Conservation (phyloP, 1,140 invertebrate species). For the Drosophila sechellia region DNA sequence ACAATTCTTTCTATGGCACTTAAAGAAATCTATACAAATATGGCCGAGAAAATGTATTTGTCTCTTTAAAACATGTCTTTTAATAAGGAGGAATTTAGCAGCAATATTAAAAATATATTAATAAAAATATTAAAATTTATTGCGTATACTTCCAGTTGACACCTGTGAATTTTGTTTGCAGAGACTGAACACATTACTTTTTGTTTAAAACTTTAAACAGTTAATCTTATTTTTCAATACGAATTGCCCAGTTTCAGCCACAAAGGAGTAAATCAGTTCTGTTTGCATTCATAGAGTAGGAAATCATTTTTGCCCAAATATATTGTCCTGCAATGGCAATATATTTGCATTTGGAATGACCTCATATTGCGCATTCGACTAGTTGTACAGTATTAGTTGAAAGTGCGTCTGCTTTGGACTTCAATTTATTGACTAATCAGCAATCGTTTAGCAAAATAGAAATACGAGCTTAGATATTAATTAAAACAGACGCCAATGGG, state of each 20-base stretch:
- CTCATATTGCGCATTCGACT: not conserved
- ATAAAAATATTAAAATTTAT: no score
- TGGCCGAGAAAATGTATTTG: not conserved
- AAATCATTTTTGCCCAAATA: not conserved
- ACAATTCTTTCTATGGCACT: conserved; percentile 26
- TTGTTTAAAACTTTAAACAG: no score
- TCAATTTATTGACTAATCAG: not conserved
- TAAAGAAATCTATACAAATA: not conserved
- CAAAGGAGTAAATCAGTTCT: not conserved
- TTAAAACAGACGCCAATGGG: no score
- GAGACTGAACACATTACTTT: no score
- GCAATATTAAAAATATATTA: no score
- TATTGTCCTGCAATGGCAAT: not conserved
- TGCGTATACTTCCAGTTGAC: no score
- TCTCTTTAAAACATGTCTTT: no score
- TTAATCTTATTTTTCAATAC: no score
- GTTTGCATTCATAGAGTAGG: not conserved
- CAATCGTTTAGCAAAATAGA: not conserved
- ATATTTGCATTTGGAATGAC: not conserved
- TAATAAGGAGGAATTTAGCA: no score
- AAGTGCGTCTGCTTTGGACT: not conserved
- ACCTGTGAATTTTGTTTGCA: no score
- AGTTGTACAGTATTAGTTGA: not conserved
- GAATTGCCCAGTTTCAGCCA: not conserved
- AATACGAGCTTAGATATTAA: not conserved